Evolutionary conservation across 1,140 invertebrate genomes (phyloP), one percentile per base, ranked within the genome.

Genomic region (Cydia splendana): DNA sequence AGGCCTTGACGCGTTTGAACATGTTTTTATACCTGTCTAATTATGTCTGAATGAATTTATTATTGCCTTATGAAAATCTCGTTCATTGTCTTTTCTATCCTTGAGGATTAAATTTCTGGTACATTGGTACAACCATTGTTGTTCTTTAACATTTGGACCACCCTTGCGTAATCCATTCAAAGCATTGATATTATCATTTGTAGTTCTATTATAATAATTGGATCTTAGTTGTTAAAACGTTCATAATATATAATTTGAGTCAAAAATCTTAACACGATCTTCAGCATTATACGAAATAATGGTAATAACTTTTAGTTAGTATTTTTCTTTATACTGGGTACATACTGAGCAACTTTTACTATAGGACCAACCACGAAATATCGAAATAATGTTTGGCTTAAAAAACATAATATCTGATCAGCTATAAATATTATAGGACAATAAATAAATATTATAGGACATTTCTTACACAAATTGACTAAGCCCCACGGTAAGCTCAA

Each of bases 101-200:
- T 71, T 71, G 67, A 71, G 67, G 67, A 38, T 71, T 71, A 71
- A 42, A 45, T 38, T 15, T 62, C 65, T 30, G 1, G 67, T 38
- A 10, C 65, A n/a, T 18, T 15, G 7, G 67, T 38, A 12, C 65
- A n/a, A 42, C 67, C 67, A 71, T 71, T 71, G 65, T 69, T 69
- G 67, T 38, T 45, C 67, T 71, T 69, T 71, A 71, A 71, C 34
- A 38, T 71, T 71, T 34, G 34, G 67, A 38, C 67, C 67, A 71
- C 67, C 67, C 67, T 71, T 71, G 67, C 34, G 67, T 71, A 71
- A 71, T 71, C 67, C 67, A 18, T 71, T 71, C 15, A 71, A 20
- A 42, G 30, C 15, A 71, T 38, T 71, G 30, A 71, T 71, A 62
- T 62, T 62, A 62, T 71, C 67, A 38, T 71, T 38, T 38, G 9